A percentile compares a stretch with the other conserved stretches of the same genome.
These are phyloP conservation scores for Euura lappo DNA, from an alignment of 1,140 invertebrate species.

Conservation along the genomic window DNA sequence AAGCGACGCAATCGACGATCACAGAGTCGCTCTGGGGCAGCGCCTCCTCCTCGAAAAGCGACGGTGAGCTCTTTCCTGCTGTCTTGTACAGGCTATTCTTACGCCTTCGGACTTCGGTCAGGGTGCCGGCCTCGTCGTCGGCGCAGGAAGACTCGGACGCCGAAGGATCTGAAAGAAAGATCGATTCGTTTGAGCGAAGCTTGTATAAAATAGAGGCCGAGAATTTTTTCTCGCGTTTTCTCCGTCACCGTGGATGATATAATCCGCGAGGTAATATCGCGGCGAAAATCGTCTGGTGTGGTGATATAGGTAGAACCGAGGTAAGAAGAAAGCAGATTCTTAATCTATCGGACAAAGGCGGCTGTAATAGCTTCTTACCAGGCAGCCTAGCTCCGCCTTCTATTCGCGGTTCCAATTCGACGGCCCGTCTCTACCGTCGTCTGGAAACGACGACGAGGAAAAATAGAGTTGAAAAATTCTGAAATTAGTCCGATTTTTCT, in stretches of 20 bases:
- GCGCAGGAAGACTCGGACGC: slow-evolving; percentile 52
- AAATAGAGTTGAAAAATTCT: background rate
- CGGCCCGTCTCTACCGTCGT: background rate
- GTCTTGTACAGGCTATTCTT: slow-evolving; percentile 35
- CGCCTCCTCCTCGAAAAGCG: slow-evolving; percentile 27
- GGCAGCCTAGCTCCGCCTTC: background rate
- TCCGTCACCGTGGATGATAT: background rate
- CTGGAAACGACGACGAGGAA: background rate
- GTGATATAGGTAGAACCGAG: background rate
- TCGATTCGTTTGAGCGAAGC: too few species aligned
- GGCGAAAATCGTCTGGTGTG: background rate
- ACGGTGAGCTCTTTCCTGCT: slow-evolving; percentile 16
- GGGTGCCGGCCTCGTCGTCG: slow-evolving; percentile 38
- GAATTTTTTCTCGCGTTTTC: background rate
- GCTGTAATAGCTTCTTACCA: background rate
- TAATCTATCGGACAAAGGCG: background rate
- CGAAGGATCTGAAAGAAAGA: slow-evolving; percentile 47
- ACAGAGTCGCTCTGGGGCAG: slow-evolving; percentile 32
- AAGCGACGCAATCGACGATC: slow-evolving; percentile 48
- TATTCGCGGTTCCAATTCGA: background rate
- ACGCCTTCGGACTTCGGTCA: slow-evolving; percentile 32
- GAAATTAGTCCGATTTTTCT: slow-evolving; percentile 1
- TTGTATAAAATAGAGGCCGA: too few species aligned
- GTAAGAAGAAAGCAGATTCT: background rate
- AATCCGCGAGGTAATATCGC: background rate